Conservation (phyloP, 2,113 vertebrate genomes). For the Panthera uncia region DNA sequence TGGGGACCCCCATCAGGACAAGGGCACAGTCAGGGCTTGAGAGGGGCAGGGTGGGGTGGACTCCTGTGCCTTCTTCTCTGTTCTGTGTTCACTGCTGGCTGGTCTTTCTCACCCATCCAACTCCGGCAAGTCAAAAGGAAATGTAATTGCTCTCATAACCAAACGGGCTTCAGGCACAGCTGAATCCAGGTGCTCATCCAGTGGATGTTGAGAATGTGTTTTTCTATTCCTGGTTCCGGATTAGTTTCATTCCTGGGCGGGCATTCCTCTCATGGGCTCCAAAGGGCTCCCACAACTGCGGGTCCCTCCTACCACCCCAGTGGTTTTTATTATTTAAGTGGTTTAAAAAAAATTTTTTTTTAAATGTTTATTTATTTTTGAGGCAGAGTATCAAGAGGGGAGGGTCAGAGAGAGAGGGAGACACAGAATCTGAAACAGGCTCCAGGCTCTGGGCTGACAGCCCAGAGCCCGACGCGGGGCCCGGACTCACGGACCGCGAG, state of each 20-base stretch:
- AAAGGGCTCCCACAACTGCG: not conserved
- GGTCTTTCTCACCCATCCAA: not conserved
- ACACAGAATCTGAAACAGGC: too few species aligned
- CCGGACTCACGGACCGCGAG: too few species aligned
- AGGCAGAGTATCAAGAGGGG: too few species aligned
- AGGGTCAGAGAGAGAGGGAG: too few species aligned
- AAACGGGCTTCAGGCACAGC: not conserved
- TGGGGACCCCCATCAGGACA: accelerated
- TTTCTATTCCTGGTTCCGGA: not conserved
- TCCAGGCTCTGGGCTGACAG: too few species aligned
- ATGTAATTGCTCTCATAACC: not conserved
- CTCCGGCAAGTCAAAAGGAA: not conserved
- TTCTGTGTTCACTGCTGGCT: not conserved
- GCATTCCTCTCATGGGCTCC: not conserved
- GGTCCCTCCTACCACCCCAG: not conserved
- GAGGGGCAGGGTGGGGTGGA: too few species aligned
- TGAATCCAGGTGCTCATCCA: slow-evolving; percentile 23
- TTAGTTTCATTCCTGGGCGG: not conserved
- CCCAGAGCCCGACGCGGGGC: too few species aligned
- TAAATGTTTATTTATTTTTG: too few species aligned
- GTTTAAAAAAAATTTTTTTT: too few species aligned
- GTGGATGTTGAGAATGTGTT: not conserved
- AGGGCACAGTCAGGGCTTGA: not conserved
- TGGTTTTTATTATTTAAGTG: too few species aligned
- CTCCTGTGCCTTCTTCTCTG: not conserved